Base-by-base conservation (phyloP, 1,140 invertebrate genomes). In the Apolygus lucorum region DNA sequence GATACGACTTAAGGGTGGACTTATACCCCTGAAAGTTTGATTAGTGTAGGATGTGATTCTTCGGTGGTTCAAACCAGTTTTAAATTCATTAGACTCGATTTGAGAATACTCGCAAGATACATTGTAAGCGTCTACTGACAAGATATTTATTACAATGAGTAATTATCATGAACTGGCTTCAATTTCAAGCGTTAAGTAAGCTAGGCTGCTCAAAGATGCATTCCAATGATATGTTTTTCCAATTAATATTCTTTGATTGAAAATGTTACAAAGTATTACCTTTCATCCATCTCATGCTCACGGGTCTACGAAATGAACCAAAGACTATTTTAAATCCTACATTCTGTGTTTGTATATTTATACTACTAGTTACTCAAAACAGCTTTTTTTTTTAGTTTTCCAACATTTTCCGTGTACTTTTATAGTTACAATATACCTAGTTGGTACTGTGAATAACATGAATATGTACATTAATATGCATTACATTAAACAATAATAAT, bases 191-290 rank as follows among this genome's bases (percentile, higher is more conserved):
- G 17, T 49, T 11, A 8, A 49, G 8, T 11, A 11, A 11, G 8
- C 34, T 49, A 49, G 34, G 17, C 8, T 59, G 54, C 54, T 59
- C 54, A 59, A 17, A 13, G 22, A 59, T 59, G 54, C 22, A 59
- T 59, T 24, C 54, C 54, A 59, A 59, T 59, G 54, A 59, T 59
- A 59, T 59, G 54, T 59, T 59, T 59, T 59, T 59, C 22, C 13
- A 59, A 42, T 4, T 59, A 59, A 59, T 59, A 59, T 59, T 59
- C 54, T 59, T 59, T 59, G 54, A 59, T 59, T 59, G 13, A 14
- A 21, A 59, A 59, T 59, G 8, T 59, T 14, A 42, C 17, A 8
- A 42, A 42, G 4, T 4, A 42, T 8, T 42, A 4, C 17, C 34
- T 4, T 42, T 42, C 34, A 42, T 42, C 17, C 34, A 42, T 42